A percentile compares a stretch with the other conserved stretches of the same genome.
These are phyloP conservation scores for Pluvialis apricaria DNA, from an alignment of 2,113 vertebrate species.

Conservation along the genomic window DNA sequence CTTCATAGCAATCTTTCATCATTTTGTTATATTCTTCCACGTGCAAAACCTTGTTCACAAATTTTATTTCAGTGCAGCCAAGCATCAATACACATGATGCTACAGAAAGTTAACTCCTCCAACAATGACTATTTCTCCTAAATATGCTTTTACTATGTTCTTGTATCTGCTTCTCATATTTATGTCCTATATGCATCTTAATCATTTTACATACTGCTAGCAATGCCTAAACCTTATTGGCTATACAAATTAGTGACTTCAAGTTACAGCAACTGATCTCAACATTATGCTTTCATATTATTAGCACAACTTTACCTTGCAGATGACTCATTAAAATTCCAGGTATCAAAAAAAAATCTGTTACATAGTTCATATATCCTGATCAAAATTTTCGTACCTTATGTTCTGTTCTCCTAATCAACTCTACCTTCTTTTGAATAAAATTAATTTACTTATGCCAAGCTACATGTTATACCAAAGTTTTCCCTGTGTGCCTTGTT, in stretches of 20 bases:
- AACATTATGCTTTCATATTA: not conserved
- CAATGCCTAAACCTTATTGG: not conserved
- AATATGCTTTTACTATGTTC: not conserved
- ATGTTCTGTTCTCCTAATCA: not conserved
- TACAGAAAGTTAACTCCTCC: not conserved
- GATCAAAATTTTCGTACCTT: not conserved
- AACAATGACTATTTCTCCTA: not conserved
- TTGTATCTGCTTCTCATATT: not conserved
- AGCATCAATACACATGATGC: not conserved
- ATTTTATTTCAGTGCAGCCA: not conserved
- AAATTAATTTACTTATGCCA: not conserved
- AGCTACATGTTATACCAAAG: not conserved
- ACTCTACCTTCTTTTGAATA: not conserved
- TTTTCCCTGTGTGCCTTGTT: not conserved
- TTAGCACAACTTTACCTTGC: not conserved
- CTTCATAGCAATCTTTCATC: not conserved
- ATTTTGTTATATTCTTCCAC: not conserved
- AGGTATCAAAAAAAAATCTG: not conserved
- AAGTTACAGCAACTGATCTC: not conserved
- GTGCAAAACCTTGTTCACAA: not conserved
- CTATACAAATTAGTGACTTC: not conserved
- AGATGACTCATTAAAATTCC: not conserved
- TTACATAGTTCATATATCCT: not conserved
- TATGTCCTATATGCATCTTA: not conserved
- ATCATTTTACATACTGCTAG: not conserved